A percentile compares a stretch with the other conserved stretches of the same genome.
These are phyloP conservation scores for Bombyx mandarina DNA, from an alignment of 1,140 invertebrate genomes.

Conservation along the genomic window DNA sequence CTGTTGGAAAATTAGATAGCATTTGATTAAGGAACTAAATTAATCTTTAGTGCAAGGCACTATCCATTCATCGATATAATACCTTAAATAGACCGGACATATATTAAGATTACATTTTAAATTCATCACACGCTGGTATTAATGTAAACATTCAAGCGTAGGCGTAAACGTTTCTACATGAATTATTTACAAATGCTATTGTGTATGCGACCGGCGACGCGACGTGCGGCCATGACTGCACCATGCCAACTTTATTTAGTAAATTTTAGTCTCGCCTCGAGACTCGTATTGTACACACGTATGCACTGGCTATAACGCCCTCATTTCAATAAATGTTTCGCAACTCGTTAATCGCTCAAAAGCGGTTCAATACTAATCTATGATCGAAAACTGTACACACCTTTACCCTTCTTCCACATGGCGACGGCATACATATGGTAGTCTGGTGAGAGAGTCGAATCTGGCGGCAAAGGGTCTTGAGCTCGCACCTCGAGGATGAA, in stretches of 20 bases:
- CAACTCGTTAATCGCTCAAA: slow-evolving; percentile 1
- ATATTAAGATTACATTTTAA: slow-evolving; percentile 14
- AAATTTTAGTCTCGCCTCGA: slow-evolving; percentile 20
- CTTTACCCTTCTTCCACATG: slow-evolving; percentile 77
- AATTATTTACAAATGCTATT: slow-evolving; percentile 50
- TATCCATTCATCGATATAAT: no score
- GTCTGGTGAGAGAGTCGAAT: slow-evolving; percentile 54
- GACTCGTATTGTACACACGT: slow-evolving; percentile 19
- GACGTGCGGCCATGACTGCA: slow-evolving; percentile 27
- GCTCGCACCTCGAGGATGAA: slow-evolving; percentile 76
- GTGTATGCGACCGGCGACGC: slow-evolving; percentile 29
- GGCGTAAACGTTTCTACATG: slow-evolving; percentile 15
- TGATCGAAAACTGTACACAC: slow-evolving; percentile 49
- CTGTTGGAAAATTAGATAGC: slow-evolving; percentile 51
- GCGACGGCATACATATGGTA: slow-evolving; percentile 74
- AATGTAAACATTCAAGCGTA: slow-evolving; percentile 23
- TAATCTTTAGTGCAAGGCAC: no score
- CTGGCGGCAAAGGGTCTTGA: slow-evolving; percentile 57
- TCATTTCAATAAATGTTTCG: slow-evolving; percentile 15
- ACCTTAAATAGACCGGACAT: background rate
- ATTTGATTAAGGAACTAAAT: no score
- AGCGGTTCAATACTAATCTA: background rate
- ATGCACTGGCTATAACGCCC: slow-evolving; percentile 16
- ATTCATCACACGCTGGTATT: slow-evolving; percentile 25
- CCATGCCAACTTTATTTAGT: slow-evolving; percentile 31